phyloP scores from a whole-genome alignment of 2,797 vertebrate species.

The Hemibagrus guttatus region DNA sequence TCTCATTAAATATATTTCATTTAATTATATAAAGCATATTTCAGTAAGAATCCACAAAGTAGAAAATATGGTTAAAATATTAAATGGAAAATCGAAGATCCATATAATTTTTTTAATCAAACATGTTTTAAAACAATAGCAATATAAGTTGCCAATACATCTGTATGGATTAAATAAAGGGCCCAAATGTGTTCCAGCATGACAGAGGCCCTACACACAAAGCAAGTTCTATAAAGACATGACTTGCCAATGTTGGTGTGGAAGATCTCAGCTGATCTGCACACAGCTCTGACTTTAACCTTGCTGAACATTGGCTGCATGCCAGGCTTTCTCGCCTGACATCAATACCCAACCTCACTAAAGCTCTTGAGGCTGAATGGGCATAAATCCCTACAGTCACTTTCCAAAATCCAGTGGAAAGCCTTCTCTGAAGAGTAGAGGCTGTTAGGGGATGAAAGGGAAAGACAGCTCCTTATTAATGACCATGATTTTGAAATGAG shows the following conservation, averaged over 20 bases:
- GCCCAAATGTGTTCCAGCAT: neutral
- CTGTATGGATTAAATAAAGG: neutral
- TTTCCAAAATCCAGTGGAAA: neutral
- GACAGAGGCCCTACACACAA: neutral
- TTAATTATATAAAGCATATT: neutral
- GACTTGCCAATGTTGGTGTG: neutral
- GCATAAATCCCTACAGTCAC: neutral
- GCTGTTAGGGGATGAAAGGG: neutral
- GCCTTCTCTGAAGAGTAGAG: neutral
- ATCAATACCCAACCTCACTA: neutral
- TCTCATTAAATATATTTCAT: neutral
- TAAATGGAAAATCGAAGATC: neutral
- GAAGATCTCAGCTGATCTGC: neutral
- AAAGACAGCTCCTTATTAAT: neutral
- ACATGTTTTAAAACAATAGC: neutral
- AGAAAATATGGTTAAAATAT: neutral
- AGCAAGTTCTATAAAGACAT: constrained; percentile 5
- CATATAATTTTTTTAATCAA: neutral
- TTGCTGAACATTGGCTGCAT: neutral
- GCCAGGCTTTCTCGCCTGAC: neutral
- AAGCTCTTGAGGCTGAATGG: constrained; percentile 2
- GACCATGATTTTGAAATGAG: neutral
- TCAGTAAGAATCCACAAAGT: neutral
- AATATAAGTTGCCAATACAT: neutral
- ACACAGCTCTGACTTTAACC: neutral